phyloP scores from a whole-genome alignment of 2,797 vertebrate species.

The Nyctalus aviator region DNA sequence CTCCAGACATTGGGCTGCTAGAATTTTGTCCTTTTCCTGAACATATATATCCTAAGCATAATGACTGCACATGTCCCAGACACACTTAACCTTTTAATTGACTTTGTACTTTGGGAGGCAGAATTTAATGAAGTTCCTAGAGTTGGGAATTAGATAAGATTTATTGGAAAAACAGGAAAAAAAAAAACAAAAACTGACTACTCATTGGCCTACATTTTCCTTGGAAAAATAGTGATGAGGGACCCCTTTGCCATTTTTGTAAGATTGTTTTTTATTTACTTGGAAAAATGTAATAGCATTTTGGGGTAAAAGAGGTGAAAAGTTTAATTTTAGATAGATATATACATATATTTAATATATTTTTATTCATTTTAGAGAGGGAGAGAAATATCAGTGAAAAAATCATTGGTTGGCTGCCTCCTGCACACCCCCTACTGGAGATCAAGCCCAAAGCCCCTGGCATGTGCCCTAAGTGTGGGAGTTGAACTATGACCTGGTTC shows the following conservation, averaged over 20 bases:
- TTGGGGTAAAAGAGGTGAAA: background rate
- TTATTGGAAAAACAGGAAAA: background rate
- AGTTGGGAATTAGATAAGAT: background rate
- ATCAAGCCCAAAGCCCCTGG: no score
- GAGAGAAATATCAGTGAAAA: no score
- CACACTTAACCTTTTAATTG: background rate
- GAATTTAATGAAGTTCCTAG: background rate
- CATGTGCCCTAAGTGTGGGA: no score
- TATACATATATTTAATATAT: no score
- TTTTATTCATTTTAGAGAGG: no score
- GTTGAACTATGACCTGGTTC: no score
- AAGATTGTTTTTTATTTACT: slow-evolving; percentile 26
- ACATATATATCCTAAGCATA: background rate
- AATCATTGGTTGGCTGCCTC: no score
- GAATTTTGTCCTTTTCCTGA: slow-evolving; percentile 11
- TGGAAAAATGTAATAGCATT: background rate
- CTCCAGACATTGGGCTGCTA: background rate
- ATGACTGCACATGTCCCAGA: background rate
- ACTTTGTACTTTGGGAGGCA: background rate
- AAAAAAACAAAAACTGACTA: background rate
- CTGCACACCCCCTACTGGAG: no score
- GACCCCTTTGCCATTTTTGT: background rate
- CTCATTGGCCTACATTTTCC: background rate
- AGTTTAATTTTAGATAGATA: background rate
- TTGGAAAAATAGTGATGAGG: background rate